Evolutionary conservation across 2,113 vertebrate genomes (phyloP).

Genomic region (Aptenodytes forsteri): DNA sequence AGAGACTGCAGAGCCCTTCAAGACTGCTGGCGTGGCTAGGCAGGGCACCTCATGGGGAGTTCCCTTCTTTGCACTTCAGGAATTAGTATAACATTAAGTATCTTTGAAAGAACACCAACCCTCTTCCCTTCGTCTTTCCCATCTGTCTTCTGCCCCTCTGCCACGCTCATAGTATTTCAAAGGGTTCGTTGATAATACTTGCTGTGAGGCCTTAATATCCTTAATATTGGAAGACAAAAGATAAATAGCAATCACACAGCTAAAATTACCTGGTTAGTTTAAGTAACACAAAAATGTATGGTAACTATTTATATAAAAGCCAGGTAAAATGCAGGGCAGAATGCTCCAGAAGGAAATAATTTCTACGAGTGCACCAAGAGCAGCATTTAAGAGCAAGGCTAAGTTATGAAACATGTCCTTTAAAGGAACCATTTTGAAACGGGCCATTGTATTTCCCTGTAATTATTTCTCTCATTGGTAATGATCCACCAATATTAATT

Average conservation of each 20-base stretch:
- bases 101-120: background rate
- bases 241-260: background rate
- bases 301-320: background rate
- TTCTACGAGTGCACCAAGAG: background rate
- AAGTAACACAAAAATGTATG: background rate
- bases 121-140: background rate
- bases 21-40: background rate
- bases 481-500: background rate
- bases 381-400: background rate
- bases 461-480: background rate
- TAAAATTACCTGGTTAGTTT: background rate
- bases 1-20: background rate
- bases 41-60: background rate
- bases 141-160: background rate
- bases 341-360: background rate
- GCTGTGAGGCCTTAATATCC: background rate
- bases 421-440: background rate
- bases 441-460: background rate
- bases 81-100: background rate
- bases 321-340: background rate
- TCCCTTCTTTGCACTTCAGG: background rate
- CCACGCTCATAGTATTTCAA: accelerated
- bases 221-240: background rate
- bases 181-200: background rate
- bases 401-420: background rate